Percentiles rank a stretch among this genome's conserved stretches.
Evolutionary conservation across 2,113 vertebrate genomes (phyloP).

Genomic region (Toxostoma redivivum): DNA sequence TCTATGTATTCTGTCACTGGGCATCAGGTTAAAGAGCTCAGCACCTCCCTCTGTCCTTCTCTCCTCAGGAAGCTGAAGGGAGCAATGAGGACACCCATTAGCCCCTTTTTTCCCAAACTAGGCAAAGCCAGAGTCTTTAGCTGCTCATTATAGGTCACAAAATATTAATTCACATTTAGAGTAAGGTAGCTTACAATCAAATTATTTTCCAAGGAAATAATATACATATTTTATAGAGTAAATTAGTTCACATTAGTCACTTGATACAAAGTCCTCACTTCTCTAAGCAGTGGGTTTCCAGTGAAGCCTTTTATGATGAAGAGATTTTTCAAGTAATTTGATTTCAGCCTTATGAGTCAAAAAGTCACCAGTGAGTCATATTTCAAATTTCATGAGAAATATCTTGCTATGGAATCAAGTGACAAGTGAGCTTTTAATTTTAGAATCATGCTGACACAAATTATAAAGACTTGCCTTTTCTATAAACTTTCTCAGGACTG

Average conservation of each 20-base stretch:
- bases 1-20: rapidly evolving
- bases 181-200: neutral
- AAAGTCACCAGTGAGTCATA: neutral
- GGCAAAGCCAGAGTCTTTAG: neutral
- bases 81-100: neutral
- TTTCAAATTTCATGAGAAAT: neutral
- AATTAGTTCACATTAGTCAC: neutral
- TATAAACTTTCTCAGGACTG: neutral
- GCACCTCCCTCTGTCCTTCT: neutral
- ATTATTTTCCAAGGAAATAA: neutral
- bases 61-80: neutral
- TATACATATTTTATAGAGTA: neutral
- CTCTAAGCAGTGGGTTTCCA: neutral
- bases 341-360: neutral
- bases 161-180: neutral
- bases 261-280: neutral
- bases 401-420: neutral
- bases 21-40: neutral
- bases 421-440: neutral
- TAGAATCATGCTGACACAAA: neutral
- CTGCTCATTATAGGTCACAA: rapidly evolving
- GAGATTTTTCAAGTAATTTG: neutral
- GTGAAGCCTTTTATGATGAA: neutral
- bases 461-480: neutral
- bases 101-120: neutral